These are phyloP conservation scores for Bolborhynchus lineola DNA, from an alignment of 2,113 vertebrate species.

Conservation along the genomic window DNA sequence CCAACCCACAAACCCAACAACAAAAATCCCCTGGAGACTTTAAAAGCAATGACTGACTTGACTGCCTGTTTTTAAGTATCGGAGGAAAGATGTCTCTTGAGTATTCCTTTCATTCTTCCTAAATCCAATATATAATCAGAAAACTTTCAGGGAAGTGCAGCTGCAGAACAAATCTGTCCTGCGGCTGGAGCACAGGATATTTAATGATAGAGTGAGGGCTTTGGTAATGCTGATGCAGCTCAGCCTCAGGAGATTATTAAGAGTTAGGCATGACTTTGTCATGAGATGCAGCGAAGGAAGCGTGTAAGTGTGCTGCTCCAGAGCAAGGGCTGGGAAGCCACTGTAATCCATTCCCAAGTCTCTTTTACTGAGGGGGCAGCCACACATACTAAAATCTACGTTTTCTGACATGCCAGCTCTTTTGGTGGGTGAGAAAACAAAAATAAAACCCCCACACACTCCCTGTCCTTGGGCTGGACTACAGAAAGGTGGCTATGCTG, in stretches of 20 bases:
- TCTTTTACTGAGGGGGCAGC: background rate
- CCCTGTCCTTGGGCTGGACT: background rate
- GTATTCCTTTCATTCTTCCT: background rate
- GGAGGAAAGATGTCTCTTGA: background rate
- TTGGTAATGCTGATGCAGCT: background rate
- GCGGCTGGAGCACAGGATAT: background rate
- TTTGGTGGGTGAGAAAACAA: background rate
- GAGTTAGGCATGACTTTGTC: background rate
- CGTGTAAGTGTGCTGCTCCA: accelerated
- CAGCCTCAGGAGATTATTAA: background rate
- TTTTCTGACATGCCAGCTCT: background rate
- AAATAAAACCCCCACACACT: background rate
- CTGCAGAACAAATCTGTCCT: background rate
- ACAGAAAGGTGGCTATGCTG: accelerated
- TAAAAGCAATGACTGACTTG: background rate
- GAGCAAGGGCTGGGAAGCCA: background rate
- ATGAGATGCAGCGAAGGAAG: background rate
- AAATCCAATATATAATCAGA: background rate
- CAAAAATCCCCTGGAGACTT: background rate
- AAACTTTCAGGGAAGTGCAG: background rate
- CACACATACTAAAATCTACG: background rate
- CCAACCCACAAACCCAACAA: background rate
- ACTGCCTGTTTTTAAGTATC: background rate
- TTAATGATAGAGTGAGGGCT: background rate
- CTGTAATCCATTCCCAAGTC: background rate